phyloP scores from a whole-genome alignment of 2,888 invertebrate genomes.

The Habrosyne pyritoides region DNA sequence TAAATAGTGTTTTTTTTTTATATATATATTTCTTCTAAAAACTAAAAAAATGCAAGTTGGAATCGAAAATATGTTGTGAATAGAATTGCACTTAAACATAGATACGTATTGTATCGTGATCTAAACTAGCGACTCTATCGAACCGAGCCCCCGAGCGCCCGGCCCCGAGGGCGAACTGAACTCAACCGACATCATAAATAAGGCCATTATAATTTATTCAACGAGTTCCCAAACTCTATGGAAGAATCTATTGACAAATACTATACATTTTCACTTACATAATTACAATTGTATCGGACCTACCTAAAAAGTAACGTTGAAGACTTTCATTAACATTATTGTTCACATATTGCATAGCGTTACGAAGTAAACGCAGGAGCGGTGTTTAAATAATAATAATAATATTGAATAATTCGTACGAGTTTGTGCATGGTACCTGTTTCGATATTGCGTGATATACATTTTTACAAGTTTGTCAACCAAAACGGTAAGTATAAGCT shows the following conservation, averaged over 20 bases:
- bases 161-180: slow-evolving; percentile 37
- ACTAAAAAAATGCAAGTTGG: slow-evolving; percentile 54
- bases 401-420: slow-evolving; percentile 53
- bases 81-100: slow-evolving; percentile 55
- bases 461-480: slow-evolving; percentile 68
- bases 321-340: slow-evolving; percentile 61
- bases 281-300: slow-evolving; percentile 78
- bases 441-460: slow-evolving; percentile 65
- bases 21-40: slow-evolving; percentile 34
- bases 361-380: slow-evolving; percentile 49
- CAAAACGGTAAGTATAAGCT: slow-evolving; percentile 66
- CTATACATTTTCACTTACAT: slow-evolving; percentile 79
- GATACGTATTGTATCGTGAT: slow-evolving; percentile 47
- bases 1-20: slow-evolving; percentile 18
- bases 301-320: slow-evolving; percentile 74
- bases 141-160: slow-evolving; percentile 19
- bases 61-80: slow-evolving; percentile 38
- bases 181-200: slow-evolving; percentile 59
- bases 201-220: slow-evolving; percentile 66
- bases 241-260: slow-evolving; percentile 72
- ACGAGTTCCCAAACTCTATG: slow-evolving; percentile 54
- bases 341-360: slow-evolving; percentile 56
- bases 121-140: slow-evolving; percentile 74
- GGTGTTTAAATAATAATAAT: slow-evolving; percentile 54
- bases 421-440: slow-evolving; percentile 78